phyloP scores from a whole-genome alignment of 1,140 invertebrate genomes.

The Drosophila leontia region DNA sequence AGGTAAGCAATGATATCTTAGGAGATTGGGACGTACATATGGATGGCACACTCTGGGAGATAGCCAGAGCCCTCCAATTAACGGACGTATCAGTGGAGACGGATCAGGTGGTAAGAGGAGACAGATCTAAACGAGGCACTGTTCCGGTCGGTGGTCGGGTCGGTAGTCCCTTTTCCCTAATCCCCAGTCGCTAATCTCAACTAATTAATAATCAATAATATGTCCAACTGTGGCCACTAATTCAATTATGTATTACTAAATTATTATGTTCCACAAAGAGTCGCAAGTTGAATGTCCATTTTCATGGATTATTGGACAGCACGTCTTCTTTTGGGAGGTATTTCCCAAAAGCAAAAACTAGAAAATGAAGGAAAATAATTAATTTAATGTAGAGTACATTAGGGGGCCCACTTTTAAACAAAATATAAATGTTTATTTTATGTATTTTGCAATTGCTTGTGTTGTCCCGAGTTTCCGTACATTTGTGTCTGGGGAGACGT shows the following conservation, averaged over 20 bases:
- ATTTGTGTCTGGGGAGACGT: not conserved
- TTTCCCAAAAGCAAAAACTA: too few species aligned
- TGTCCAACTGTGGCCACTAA: not conserved
- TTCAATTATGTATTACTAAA: constrained; percentile 1
- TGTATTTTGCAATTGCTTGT: not conserved
- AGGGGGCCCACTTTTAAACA: too few species aligned
- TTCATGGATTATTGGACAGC: not conserved
- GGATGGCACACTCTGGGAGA: constrained; percentile 35
- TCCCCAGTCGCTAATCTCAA: not conserved
- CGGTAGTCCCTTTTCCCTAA: not conserved
- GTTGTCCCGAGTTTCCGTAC: not conserved
- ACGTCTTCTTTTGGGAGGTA: not conserved
- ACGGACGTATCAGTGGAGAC: constrained; percentile 10
- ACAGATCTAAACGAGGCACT: not conserved
- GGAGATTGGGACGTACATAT: constrained; percentile 36
- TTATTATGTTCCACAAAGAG: not conserved
- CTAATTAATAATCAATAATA: constrained; percentile 2
- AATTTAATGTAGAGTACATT: too few species aligned
- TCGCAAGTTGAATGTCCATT: not conserved
- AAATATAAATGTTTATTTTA: not conserved
- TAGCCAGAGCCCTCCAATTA: constrained; percentile 1
- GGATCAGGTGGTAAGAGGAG: constrained; percentile 27
- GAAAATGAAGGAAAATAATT: too few species aligned
- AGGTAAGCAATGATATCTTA: constrained; percentile 55
- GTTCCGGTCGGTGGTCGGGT: not conserved